A percentile compares a stretch with the other conserved stretches of the same genome.
Conservation (phyloP, 2,797 vertebrate genomes). For the Emydoidea blandingii region DNA sequence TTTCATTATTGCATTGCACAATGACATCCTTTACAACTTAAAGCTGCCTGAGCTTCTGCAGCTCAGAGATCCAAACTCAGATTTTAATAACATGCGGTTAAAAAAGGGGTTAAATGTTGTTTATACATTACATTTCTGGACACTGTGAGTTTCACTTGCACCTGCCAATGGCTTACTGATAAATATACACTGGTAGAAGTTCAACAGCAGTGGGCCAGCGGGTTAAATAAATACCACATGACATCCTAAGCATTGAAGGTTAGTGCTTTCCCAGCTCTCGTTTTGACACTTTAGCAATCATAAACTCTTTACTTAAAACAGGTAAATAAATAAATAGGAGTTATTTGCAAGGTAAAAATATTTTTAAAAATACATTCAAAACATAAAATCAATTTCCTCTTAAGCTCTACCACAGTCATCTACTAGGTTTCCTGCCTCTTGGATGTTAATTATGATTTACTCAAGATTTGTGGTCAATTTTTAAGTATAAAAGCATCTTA, state of each 20-base stretch:
- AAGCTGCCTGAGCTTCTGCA: background rate
- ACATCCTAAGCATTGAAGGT: constrained; percentile 40
- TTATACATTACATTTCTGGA: constrained; percentile 56
- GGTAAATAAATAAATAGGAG: constrained; percentile 46
- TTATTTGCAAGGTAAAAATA: constrained; percentile 22
- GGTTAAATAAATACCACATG: constrained; percentile 75
- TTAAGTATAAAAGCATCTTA: constrained; percentile 68
- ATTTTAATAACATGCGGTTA: constrained; percentile 52
- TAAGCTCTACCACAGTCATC: background rate
- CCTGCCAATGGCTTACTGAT: constrained; percentile 70
- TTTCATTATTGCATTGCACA: constrained; percentile 2
- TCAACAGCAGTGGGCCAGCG: constrained; percentile 64
- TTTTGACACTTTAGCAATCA: constrained; percentile 1
- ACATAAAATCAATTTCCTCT: constrained; percentile 36
- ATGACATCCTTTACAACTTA: constrained; percentile 23
- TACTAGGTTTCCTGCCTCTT: constrained; percentile 26
- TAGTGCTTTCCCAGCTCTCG: constrained; percentile 67
- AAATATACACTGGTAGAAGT: constrained; percentile 69
- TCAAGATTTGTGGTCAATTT: constrained; percentile 73
- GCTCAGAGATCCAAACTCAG: background rate
- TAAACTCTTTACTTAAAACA: constrained; percentile 49
- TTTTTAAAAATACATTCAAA: constrained; percentile 31
- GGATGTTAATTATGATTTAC: constrained; percentile 48
- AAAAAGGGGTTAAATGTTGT: constrained; percentile 52
- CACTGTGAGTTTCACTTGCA: constrained; percentile 64